These are phyloP conservation scores for Diarsia rubi DNA, from an alignment of 2,888 invertebrate species.

Conservation along the genomic window DNA sequence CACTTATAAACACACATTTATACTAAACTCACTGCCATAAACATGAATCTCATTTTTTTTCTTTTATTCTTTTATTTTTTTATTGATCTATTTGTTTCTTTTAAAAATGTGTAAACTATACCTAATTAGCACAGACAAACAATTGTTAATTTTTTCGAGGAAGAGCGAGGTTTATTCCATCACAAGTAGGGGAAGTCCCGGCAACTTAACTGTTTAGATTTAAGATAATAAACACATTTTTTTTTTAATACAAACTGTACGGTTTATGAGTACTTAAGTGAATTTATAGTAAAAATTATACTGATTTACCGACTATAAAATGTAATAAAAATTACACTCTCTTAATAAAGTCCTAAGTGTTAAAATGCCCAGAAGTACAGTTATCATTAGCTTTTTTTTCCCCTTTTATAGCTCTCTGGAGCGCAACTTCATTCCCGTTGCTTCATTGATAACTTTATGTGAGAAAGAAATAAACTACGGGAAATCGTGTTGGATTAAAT, in stretches of 20 bases:
- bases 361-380: conserved; percentile 40
- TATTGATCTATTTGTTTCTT: no score
- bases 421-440: conserved; percentile 17
- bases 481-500: neutral
- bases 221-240: no score
- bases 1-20: no score
- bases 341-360: conserved; percentile 24
- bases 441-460: conserved; percentile 41
- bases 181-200: no score
- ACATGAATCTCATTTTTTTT: no score
- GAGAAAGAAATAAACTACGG: conserved; percentile 10
- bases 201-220: no score
- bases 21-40: no score
- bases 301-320: neutral
- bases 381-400: conserved; percentile 66
- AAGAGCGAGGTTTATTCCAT: no score
- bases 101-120: no score
- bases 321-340: conserved; percentile 17
- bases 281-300: neutral
- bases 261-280: neutral
- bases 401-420: conserved; percentile 70
- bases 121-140: no score
- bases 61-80: no score
- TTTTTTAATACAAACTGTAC: neutral
- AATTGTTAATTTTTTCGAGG: no score